Base-by-base conservation (phyloP, 2,888 invertebrate species). In the Ormyrus rosae region DNA sequence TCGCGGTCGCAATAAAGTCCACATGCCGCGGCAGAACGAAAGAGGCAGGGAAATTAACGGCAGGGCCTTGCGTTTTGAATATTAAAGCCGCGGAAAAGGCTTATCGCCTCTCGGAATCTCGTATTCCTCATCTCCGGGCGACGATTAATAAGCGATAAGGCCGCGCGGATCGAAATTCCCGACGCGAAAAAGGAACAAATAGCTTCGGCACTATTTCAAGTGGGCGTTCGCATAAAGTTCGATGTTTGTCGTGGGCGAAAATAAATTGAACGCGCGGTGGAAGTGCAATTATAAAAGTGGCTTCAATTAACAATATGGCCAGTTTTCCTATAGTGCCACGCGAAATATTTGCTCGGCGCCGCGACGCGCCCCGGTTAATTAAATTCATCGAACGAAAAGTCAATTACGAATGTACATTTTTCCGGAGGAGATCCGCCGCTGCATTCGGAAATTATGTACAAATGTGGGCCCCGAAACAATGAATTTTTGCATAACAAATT, bases 341-440 rank as follows among this genome's bases (percentile, higher is more conserved):
- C 46, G 34, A 53, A 60, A 60, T 67, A 34, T 77, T 71, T 55
- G 55, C 3, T 34, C 7, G 64, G 63, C 71, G 75, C 10, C 58
- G 67, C n/a, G 34, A 34, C 63, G 50, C 51, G 63, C 48, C 55
- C 34, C 63, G 67, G 46, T n/a, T 81, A 81, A 81, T 81, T 81
- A 78, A 81, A 81, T 78, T 68, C 72, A 77, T 75, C 75, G 68
- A 61, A 34, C 73, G 69, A 55, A 81, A 78, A 81, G 78, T 81
- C 81, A 81, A 81, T 81, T 78, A 78, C 58, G 65, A 67, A 81
- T 78, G 75, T 75, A 67, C 78, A 78, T 81, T 81, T 81, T 78
- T 78, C 51, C 56, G n/a, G 13, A 58, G 46, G 19, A 51, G 55
- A 34, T 10, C 5, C n/a, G 58, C 34, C 45, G 48, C 55, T 10